phyloP scores from a whole-genome alignment of 2,797 vertebrate species.

The Euthynnus affinis region DNA sequence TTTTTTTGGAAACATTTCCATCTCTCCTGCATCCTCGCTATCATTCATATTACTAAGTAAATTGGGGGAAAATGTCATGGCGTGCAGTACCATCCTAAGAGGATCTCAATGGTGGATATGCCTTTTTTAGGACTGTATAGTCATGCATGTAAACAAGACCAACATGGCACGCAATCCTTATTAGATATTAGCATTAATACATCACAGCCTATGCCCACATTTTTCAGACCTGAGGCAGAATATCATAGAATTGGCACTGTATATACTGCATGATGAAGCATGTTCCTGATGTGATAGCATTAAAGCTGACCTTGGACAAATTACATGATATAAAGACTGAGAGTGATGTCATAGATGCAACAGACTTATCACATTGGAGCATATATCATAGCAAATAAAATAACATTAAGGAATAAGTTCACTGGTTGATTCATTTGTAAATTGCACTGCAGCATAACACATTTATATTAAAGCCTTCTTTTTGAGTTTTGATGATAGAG shows the following conservation, averaged over 20 bases:
- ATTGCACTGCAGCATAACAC: neutral
- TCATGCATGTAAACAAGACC: neutral
- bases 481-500: neutral
- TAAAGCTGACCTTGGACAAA: neutral
- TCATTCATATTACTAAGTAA: too few relatives aligned
- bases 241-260: neutral
- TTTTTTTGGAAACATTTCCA: neutral
- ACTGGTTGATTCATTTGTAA: neutral
- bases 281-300: neutral
- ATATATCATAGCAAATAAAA: neutral
- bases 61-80: too few relatives aligned
- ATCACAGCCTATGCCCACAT: slow-evolving; percentile 7
- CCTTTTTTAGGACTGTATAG: neutral
- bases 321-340: neutral
- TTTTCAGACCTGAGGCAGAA: slow-evolving; percentile 21
- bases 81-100: too few relatives aligned
- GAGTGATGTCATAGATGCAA: neutral
- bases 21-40: neutral
- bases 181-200: slow-evolving; percentile 14
- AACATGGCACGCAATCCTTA: neutral
- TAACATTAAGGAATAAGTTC: neutral
- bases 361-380: neutral
- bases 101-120: neutral
- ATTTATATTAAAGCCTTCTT: neutral
- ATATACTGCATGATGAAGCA: neutral